Evolutionary conservation across 2,888 invertebrate species (phyloP).

Genomic region (Theodoxus fluviatilis): DNA sequence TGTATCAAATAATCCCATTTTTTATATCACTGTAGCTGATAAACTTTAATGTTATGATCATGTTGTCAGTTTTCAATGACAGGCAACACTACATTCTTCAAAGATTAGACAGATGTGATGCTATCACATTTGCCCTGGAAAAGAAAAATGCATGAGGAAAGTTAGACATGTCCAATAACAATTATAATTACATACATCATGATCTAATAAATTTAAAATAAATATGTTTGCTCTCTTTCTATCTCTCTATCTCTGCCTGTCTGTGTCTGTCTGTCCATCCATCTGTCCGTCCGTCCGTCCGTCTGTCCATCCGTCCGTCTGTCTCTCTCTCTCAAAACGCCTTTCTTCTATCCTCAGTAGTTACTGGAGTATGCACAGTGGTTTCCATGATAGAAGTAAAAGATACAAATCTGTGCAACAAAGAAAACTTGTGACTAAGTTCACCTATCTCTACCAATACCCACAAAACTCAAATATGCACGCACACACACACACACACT

Average conservation of each 20-base stretch:
- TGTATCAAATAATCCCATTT: too few species aligned
- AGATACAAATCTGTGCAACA: neutral
- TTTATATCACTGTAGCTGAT: too few species aligned
- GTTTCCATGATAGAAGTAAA: neutral
- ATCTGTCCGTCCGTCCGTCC: neutral
- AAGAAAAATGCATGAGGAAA: neutral
- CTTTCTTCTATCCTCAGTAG: constrained; percentile 13
- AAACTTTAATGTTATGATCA: neutral
- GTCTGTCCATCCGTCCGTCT: neutral
- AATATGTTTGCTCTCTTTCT: neutral
- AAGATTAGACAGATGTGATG: neutral
- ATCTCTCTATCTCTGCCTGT: neutral
- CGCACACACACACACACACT: constrained; percentile 7
- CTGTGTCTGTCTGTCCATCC: neutral
- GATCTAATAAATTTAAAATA: neutral
- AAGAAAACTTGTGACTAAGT: neutral
- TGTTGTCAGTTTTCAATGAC: neutral
- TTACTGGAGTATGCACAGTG: constrained; percentile 15
- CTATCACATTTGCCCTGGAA: too few species aligned
- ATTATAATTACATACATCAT: neutral
- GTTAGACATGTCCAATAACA: neutral
- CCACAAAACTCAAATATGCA: neutral
- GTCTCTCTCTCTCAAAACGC: neutral
- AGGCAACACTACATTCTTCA: neutral
- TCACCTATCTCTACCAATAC: neutral